A percentile compares a stretch with the other conserved stretches of the same genome.
phyloP scores from a whole-genome alignment of 2,888 invertebrate genomes.

The Cephus pygmeus region DNA sequence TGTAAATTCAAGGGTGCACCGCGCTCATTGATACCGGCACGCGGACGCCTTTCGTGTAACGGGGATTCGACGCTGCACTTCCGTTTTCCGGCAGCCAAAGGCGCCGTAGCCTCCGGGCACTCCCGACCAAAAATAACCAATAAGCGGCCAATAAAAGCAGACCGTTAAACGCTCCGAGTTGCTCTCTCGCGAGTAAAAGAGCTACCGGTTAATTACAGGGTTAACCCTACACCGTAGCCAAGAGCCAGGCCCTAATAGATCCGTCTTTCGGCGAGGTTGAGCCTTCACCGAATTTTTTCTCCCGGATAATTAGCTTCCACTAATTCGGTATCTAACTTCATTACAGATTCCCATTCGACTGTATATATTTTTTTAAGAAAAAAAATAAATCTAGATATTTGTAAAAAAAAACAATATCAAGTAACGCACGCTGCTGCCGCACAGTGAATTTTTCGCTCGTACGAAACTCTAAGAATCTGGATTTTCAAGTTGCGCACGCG shows the following conservation, averaged over 20 bases:
- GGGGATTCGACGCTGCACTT: slow-evolving; percentile 34
- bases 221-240: slow-evolving; percentile 48
- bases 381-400: neutral
- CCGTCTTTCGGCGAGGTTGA: slow-evolving; percentile 42
- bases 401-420: neutral
- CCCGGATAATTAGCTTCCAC: neutral
- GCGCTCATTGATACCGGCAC: slow-evolving; percentile 15
- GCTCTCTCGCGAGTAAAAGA: slow-evolving; percentile 55
- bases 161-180: slow-evolving; percentile 47
- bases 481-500: neutral
- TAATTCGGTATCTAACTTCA: neutral
- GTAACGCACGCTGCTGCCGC: neutral
- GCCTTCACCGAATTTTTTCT: slow-evolving; percentile 7
- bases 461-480: neutral
- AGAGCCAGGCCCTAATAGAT: slow-evolving; percentile 55
- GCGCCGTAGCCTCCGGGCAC: slow-evolving; percentile 33
- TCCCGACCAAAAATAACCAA: slow-evolving; percentile 60
- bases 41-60: slow-evolving; percentile 26
- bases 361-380: neutral
- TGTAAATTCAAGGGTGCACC: neutral
- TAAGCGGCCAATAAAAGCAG: slow-evolving; percentile 62
- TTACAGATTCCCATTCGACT: neutral
- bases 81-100: slow-evolving; percentile 51
- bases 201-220: slow-evolving; percentile 66
- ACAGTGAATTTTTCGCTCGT: neutral